Evolutionary conservation across 2,888 invertebrate genomes (phyloP), one percentile per base, ranked within the genome.

Genomic region (Ichneumoninae sp.): DNA sequence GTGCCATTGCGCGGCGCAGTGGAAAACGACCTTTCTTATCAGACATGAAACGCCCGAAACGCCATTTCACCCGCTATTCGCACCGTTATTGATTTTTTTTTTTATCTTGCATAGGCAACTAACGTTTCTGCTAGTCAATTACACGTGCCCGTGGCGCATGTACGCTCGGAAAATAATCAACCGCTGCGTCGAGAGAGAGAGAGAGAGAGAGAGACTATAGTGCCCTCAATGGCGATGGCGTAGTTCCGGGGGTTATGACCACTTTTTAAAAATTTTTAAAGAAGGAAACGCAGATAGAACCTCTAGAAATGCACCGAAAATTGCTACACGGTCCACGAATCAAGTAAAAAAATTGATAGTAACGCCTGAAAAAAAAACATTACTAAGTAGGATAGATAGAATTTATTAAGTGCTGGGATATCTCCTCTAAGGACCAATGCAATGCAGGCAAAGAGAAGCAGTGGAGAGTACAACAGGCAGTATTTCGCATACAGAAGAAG

Each of bases 11-110:
- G 60, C 60, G 10, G 10, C 60, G 60, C 60, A 60, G 60, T 60
- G 16, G 60, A 60, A 60, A 60, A 60, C 26, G 26, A 60, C 26
- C 16, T 60, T 60, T 60, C 60, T 26, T 26, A 60, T 60, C 60
- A 30, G 60, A 60, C 26, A 30, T 13, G 30, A 60, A 60, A 60
- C 30, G 22, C 30, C 30, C 30, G 60, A 13, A 26, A 30, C 30
- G 13, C 26, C 60, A 30, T 60, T 60, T 60, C 54, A 54, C 54
- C 54, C 54, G 8, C 54, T 22, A 54, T 54, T 54, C 54, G 54
- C 54, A 22, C 54, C 19, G 54, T 54, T 54, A 54, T 54, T 54
- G 26, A 16, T 60, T 60, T 5, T 40, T 40, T 40, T 40, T 10
- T 40, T n/a, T 4, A 16, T 26, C n/a, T 62, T 8, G 6, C 62